phyloP scores from a whole-genome alignment of 2,797 vertebrate species.

The Phoeniculus purpureus region DNA sequence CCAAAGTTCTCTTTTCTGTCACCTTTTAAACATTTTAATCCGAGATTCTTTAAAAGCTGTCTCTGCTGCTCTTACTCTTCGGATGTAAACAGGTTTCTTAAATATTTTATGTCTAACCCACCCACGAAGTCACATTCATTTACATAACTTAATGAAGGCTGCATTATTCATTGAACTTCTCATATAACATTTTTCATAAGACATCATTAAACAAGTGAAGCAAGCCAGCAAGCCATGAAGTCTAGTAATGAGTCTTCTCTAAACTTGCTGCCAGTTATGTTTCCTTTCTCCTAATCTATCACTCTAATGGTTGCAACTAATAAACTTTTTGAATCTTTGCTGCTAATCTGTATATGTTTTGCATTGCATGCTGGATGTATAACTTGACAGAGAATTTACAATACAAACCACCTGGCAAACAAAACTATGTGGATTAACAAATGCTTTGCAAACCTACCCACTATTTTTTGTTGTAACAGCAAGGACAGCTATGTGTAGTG shows the following conservation, averaged over 20 bases:
- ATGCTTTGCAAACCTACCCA: not conserved
- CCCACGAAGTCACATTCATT: conserved; percentile 57
- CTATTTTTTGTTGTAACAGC: not conserved
- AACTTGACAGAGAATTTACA: conserved; percentile 67
- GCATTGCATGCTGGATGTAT: conserved; percentile 56
- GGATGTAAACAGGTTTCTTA: conserved; percentile 56
- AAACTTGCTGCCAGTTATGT: conserved; percentile 66
- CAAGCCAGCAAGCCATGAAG: too few species aligned
- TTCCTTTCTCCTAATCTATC: conserved; percentile 69
- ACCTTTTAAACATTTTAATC: conserved; percentile 57
- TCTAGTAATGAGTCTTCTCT: conserved; percentile 58
- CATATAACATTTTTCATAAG: conserved; percentile 62
- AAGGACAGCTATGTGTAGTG: not conserved
- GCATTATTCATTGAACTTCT: conserved; percentile 71
- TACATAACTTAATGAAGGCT: conserved; percentile 66
- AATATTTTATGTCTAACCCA: conserved; percentile 67
- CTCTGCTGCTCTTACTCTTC: conserved; percentile 13
- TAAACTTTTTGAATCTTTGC: conserved; percentile 56
- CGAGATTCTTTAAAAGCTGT: conserved; percentile 48
- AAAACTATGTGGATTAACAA: conserved; percentile 30
- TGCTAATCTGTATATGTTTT: conserved; percentile 61
- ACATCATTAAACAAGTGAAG: conserved; percentile 61
- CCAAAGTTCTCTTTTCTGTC: not conserved
- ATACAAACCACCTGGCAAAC: conserved; percentile 64
- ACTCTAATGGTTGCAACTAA: conserved; percentile 62